Conservation (phyloP, 2,113 vertebrate species). For the Percopsis transmontana region DNA sequence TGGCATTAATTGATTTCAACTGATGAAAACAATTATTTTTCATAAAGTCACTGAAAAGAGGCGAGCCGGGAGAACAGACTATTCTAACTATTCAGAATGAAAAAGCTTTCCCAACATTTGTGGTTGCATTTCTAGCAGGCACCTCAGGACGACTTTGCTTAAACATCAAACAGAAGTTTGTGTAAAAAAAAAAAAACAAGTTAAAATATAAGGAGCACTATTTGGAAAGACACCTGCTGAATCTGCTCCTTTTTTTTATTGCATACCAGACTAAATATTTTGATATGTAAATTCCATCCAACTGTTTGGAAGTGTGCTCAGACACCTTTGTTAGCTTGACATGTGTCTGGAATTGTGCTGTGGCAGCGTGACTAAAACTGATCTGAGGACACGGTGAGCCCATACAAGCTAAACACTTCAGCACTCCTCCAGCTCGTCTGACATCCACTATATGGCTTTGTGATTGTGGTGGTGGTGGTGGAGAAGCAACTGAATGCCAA, state of each 20-base stretch:
- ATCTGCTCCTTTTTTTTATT: slow-evolving; percentile 24
- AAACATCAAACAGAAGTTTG: slow-evolving; percentile 32
- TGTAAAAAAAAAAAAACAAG: slow-evolving; percentile 20
- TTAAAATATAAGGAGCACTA: slow-evolving; percentile 21
- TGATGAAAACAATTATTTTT: slow-evolving; percentile 13
- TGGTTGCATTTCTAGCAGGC: slow-evolving; percentile 40
- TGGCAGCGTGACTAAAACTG: slow-evolving; percentile 42
- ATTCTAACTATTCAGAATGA: slow-evolving; percentile 47
- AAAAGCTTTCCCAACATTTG: slow-evolving; percentile 26
- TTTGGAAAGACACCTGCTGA: slow-evolving; percentile 45
- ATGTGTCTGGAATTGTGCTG: slow-evolving; percentile 43
- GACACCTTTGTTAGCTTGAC: slow-evolving; percentile 44
- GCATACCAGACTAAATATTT: slow-evolving; percentile 26
- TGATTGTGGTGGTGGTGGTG: not conserved
- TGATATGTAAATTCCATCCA: slow-evolving; percentile 8
- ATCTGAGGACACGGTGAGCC: slow-evolving; percentile 31
- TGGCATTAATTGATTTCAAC: slow-evolving; percentile 56
- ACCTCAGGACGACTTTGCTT: slow-evolving; percentile 35
- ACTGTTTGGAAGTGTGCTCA: slow-evolving; percentile 3
- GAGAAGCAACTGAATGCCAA: not conserved
- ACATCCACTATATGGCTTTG: slow-evolving; percentile 28
- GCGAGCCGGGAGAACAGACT: slow-evolving; percentile 18
- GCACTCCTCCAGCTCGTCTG: not conserved
- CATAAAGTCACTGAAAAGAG: not conserved
- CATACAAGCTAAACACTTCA: slow-evolving; percentile 15